Evolutionary conservation across 2,113 vertebrate species (phyloP), one percentile per base, ranked within the genome.

Genomic region (Geococcyx californianus): DNA sequence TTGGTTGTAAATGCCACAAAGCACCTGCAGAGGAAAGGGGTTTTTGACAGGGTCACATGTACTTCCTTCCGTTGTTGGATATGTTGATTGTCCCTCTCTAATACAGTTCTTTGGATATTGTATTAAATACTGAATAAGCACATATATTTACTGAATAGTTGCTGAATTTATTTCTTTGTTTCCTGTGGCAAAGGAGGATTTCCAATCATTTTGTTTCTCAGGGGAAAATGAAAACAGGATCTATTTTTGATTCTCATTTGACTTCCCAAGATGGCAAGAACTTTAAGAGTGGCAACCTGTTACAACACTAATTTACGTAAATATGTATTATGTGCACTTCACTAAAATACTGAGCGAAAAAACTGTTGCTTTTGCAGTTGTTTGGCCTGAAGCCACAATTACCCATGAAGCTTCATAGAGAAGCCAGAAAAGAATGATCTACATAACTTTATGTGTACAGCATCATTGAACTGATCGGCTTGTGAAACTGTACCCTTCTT

Each of bases 231-330:
- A 92, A 96, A 87, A 62, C 28, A 89, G 31, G 25, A 82, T 96
- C 77, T 96, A 79, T 93, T 95, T 77, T 80, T 51, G 29, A 45
- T 94, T 95, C 85, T 94, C 64, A 83, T 95, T 97, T 96, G 77
- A 45, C 49, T 90, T 80, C 56, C 72, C 52, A 76, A 84, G 92
- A 94, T 40, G 38, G 63, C n/a, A n/a, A n/a, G n/a, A n/a, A n/a
- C n/a, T n/a, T n/a, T n/a, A 55, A 88, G 72, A 79, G 42, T 90
- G 62, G 44, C 94, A 92, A 95, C 75, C 87, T 91, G 73, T 86
- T 84, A 87, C 54, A 92, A 64, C 86, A 90, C 44, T 87, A 85
- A 94, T 96, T 97, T 92, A 67, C 86, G 94, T 91, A 81, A 78
- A 84, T 62, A 42, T 78, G 49, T 86, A 91, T 95, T 89, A 75